These are phyloP conservation scores for Parambassis ranga DNA, from an alignment of 2,797 vertebrate species.

Conservation along the genomic window DNA sequence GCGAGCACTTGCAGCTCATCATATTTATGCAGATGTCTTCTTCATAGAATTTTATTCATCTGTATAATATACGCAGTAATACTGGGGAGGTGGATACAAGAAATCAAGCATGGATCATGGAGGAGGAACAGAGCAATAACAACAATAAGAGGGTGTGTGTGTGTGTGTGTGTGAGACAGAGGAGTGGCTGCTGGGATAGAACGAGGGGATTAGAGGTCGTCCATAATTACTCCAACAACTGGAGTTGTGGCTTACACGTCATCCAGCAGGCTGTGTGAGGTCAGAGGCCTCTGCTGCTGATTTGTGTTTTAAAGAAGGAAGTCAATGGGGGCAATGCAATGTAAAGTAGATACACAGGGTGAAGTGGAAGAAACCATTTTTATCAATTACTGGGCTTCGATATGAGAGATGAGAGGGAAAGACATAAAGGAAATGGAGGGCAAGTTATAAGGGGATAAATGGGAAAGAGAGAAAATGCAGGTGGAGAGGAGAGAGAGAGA, in stretches of 20 bases:
- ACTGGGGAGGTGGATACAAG: not conserved
- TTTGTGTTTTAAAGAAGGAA: conserved; percentile 13
- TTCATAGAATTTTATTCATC: too few relatives aligned
- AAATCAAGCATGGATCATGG: not conserved
- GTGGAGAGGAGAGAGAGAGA: conserved; percentile 16
- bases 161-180: not conserved
- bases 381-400: conserved; percentile 22
- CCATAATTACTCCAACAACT: conserved; percentile 49
- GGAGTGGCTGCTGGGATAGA: conserved; percentile 22
- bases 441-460: conserved; percentile 28
- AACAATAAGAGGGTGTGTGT: not conserved
- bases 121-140: not conserved
- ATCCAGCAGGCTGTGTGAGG: conserved; percentile 32
- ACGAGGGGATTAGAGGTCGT: conserved; percentile 50
- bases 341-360: not conserved
- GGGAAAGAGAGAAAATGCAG: conserved; percentile 26
- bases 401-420: not conserved
- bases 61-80: too few relatives aligned
- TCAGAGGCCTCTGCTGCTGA: conserved; percentile 22
- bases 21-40: not conserved
- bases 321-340: not conserved
- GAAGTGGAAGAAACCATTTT: conserved; percentile 11
- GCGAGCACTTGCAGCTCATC: too few relatives aligned
- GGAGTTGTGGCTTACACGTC: conserved; percentile 43
- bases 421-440: conserved; percentile 13